These are phyloP conservation scores for Drosophila auraria DNA, from an alignment of 1,140 invertebrate species.

Conservation along the genomic window DNA sequence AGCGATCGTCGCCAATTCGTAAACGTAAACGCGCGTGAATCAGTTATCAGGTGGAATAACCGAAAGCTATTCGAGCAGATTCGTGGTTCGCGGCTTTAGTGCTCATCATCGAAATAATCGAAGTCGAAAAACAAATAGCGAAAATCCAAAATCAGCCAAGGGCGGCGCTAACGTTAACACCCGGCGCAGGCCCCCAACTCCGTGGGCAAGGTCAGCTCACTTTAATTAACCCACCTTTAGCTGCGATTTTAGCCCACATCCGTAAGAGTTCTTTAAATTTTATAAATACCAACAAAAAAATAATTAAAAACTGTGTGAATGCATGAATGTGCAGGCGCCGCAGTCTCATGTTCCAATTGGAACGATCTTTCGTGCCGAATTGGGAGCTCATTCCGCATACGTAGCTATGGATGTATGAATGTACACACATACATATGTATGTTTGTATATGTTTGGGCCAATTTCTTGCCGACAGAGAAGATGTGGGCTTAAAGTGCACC, in stretches of 20 bases:
- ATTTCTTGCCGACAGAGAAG: conserved; percentile 41
- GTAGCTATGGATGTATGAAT: not conserved
- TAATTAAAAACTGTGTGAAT: conserved; percentile 10
- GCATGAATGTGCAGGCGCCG: conserved; percentile 33
- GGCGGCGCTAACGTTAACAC: conserved; percentile 14
- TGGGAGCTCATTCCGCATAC: conserved; percentile 47
- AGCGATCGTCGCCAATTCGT: conserved; percentile 9
- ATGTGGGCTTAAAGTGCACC: conserved; percentile 64
- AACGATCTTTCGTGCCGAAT: conserved; percentile 50
- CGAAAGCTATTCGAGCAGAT: conserved; percentile 9
- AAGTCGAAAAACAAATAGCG: conserved; percentile 25
- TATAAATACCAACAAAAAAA: conserved; percentile 23
- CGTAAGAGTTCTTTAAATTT: conserved; percentile 44
- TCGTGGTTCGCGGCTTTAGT: conserved; percentile 13
- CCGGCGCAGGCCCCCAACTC: conserved; percentile 7
- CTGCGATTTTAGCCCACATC: conserved; percentile 24
- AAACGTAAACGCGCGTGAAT: conserved; percentile 21
- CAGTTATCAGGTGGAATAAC: conserved; percentile 40
- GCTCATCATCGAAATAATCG: conserved; percentile 11
- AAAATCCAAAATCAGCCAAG: conserved; percentile 29
- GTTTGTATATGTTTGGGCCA: conserved; percentile 35
- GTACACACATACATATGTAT: not conserved
- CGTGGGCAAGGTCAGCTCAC: conserved; percentile 48
- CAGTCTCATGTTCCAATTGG: conserved; percentile 51
- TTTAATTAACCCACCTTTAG: conserved; percentile 14